These are phyloP conservation scores for Drosophila helvetica DNA, from an alignment of 2,888 invertebrate genomes.

Conservation along the genomic window DNA sequence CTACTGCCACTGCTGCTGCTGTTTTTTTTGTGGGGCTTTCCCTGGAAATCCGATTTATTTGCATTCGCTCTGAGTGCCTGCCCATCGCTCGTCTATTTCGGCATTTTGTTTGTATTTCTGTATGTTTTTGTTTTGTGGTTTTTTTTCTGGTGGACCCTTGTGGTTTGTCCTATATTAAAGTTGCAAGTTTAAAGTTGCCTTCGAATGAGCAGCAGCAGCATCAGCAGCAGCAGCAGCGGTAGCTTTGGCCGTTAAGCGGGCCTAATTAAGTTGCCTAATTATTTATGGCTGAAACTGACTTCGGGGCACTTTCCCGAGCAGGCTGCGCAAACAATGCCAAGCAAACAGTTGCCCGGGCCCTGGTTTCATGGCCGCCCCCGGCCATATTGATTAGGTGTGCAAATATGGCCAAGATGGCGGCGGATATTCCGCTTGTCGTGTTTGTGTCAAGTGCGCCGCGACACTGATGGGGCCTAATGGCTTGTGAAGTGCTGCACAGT, in stretches of 20 bases:
- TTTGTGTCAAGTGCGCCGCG: conserved; percentile 38
- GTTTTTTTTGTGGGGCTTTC: conserved; percentile 5
- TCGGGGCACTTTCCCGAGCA: conserved; percentile 18
- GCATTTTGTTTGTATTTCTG: conserved; percentile 19
- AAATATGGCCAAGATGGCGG: conserved; percentile 51
- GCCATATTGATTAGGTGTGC: conserved; percentile 68
- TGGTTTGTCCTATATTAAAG: conserved; percentile 18
- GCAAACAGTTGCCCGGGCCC: conserved; percentile 41
- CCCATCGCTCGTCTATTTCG: conserved; percentile 11
- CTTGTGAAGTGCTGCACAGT: conserved; percentile 35
- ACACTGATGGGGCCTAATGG: conserved; percentile 48
- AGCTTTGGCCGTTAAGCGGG: conserved; percentile 8
- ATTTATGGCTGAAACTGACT: conserved; percentile 37
- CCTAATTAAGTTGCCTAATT: conserved; percentile 47
- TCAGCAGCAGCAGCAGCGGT: not conserved
- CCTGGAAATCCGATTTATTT: conserved; percentile 52
- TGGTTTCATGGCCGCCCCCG: conserved; percentile 26
- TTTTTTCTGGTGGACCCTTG: conserved; percentile 6
- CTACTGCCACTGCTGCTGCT: conserved; percentile 3
- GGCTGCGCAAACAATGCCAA: conserved; percentile 14
- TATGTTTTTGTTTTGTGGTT: conserved; percentile 16
- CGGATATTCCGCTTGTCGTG: conserved; percentile 53
- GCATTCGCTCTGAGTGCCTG: conserved; percentile 44
- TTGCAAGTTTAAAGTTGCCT: not conserved
- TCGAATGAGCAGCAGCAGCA: no score